phyloP scores from a whole-genome alignment of 2,888 invertebrate species.

The Piscicola geometra region DNA sequence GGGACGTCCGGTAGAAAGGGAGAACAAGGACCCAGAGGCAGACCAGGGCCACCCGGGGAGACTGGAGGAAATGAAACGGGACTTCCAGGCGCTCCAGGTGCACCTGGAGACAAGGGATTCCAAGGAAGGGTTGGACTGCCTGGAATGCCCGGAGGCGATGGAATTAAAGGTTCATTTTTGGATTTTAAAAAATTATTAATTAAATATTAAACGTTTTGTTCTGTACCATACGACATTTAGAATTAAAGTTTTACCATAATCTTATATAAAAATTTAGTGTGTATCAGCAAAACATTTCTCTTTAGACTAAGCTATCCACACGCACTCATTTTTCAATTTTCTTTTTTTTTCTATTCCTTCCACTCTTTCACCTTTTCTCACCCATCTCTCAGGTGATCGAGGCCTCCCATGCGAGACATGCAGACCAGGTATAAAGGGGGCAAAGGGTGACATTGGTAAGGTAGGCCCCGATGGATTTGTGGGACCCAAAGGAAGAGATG shows the following conservation, averaged over 20 bases:
- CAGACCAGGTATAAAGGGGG: conserved; percentile 1
- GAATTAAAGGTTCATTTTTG: conserved; percentile 15
- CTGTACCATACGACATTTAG: no score
- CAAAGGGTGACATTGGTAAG: background rate
- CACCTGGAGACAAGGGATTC: conserved; percentile 35
- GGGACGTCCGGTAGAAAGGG: conserved; percentile 25
- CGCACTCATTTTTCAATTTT: background rate
- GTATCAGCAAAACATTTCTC: no score
- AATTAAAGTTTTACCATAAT: no score
- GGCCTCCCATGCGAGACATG: background rate
- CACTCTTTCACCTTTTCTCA: no score
- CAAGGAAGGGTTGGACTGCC: background rate
- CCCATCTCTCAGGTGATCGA: background rate
- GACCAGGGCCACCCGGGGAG: conserved; percentile 13
- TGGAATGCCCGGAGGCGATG: conserved; percentile 8
- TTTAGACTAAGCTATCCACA: no score
- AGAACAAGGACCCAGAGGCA: conserved; percentile 9
- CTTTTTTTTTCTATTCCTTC: no score
- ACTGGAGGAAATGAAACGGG: conserved; percentile 6
- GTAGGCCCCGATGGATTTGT: background rate
- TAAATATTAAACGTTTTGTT: background rate
- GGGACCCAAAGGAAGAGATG: conserved; percentile 13
- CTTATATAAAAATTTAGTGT: no score
- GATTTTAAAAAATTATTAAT: background rate
- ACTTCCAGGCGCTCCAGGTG: conserved; percentile 38